Evolutionary conservation across 2,797 vertebrate genomes (phyloP).

Genomic region (Manis pentadactyla): DNA sequence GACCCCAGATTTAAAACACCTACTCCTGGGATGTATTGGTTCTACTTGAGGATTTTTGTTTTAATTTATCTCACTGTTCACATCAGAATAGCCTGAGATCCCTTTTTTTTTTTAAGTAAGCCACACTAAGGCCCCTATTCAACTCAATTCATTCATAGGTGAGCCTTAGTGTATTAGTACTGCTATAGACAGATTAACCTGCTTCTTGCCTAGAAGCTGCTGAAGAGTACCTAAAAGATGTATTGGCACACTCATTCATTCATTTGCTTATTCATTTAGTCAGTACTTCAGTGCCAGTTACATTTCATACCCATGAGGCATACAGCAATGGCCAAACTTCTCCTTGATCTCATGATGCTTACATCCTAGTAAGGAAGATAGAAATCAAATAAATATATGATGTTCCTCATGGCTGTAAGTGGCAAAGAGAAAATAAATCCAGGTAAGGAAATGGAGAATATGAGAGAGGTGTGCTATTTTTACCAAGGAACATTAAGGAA

Average conservation of each 20-base stretch:
- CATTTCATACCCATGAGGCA: accelerated
- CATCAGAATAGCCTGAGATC: background rate
- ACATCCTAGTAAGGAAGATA: background rate
- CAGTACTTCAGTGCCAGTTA: background rate
- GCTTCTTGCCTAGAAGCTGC: background rate
- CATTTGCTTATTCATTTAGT: background rate
- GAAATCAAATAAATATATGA: background rate
- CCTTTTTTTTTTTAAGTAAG: background rate
- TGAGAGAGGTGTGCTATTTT: background rate
- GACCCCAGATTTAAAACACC: background rate
- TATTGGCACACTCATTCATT: background rate
- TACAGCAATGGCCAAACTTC: background rate
- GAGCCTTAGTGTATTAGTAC: background rate
- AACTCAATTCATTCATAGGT: background rate
- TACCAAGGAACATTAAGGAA: background rate
- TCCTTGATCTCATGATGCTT: background rate
- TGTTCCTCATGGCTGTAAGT: background rate
- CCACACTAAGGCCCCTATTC: background rate
- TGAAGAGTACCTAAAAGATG: too few species aligned
- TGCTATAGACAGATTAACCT: accelerated
- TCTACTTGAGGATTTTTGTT: background rate
- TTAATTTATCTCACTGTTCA: background rate
- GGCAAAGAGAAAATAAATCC: background rate
- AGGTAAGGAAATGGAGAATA: background rate
- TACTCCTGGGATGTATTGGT: background rate